phyloP scores from a whole-genome alignment of 2,888 invertebrate species.

The Ametastegia equiseti region DNA sequence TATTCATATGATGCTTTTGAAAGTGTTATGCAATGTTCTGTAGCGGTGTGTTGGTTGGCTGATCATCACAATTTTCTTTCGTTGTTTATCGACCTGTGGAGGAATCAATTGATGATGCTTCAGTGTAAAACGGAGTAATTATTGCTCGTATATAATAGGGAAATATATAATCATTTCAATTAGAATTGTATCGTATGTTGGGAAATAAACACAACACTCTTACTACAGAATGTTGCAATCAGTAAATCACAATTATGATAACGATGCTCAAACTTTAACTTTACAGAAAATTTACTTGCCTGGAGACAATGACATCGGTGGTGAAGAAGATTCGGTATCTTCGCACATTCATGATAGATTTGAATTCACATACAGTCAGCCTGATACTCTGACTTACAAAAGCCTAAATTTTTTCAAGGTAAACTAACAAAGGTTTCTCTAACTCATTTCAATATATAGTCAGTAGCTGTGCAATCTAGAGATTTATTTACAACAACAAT shows the following conservation, averaged over 20 bases:
- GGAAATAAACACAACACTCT: no score
- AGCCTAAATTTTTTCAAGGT: slow-evolving; percentile 86
- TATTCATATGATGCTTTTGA: not conserved
- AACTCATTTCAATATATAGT: not conserved
- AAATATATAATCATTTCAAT: no score
- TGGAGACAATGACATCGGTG: slow-evolving; percentile 98
- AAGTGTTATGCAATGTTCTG: no score
- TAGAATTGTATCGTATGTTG: no score
- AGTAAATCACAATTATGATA: not conserved
- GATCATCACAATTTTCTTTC: no score
- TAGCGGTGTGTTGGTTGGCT: no score
- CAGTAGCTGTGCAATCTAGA: not conserved
- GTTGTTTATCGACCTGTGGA: not conserved
- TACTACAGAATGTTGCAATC: no score
- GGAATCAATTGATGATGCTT: not conserved
- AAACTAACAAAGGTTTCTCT: slow-evolving; percentile 34
- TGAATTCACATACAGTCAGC: slow-evolving; percentile 78
- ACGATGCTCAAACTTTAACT: not conserved
- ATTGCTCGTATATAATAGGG: no score
- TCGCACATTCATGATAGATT: slow-evolving; percentile 87
- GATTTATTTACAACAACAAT: not conserved
- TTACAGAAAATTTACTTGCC: slow-evolving; percentile 90
- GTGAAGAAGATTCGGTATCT: slow-evolving; percentile 88
- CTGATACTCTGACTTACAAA: slow-evolving; percentile 80
- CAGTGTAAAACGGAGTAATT: not conserved